A percentile compares a stretch with the other conserved stretches of the same genome.
phyloP scores from a whole-genome alignment of 2,888 invertebrate genomes.

The Luperina nickerlii region DNA sequence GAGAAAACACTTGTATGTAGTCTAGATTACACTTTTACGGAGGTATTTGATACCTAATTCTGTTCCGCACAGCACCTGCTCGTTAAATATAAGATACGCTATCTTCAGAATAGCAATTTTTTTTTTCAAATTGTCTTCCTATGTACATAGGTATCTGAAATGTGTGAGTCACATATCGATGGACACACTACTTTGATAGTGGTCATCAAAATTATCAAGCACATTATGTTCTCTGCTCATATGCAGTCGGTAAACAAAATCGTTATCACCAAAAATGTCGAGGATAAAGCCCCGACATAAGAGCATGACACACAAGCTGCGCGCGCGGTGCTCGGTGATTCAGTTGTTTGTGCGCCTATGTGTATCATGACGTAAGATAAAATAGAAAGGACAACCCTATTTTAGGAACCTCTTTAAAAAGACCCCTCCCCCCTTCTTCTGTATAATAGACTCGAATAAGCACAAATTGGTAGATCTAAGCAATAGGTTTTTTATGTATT shows the following conservation, averaged over 20 bases:
- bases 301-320: conserved; percentile 21
- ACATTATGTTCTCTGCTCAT: background rate
- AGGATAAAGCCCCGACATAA: conserved; percentile 19
- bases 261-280: conserved; percentile 18
- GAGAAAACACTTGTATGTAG: background rate
- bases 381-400: background rate
- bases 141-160: background rate
- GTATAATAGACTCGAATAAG: background rate
- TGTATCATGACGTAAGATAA: background rate
- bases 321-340: conserved; percentile 16
- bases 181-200: background rate
- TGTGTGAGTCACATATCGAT: conserved; percentile 6
- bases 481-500: background rate
- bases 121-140: background rate
- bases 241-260: conserved; percentile 21
- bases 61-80: background rate
- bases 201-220: background rate
- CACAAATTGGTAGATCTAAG: background rate
- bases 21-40: background rate
- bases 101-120: background rate
- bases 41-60: background rate
- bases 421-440: background rate
- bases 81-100: background rate
- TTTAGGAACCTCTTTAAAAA: background rate
- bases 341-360: conserved; percentile 13